Evolutionary conservation across 2,113 vertebrate genomes (phyloP).

Genomic region (Vulpes ferrilata): DNA sequence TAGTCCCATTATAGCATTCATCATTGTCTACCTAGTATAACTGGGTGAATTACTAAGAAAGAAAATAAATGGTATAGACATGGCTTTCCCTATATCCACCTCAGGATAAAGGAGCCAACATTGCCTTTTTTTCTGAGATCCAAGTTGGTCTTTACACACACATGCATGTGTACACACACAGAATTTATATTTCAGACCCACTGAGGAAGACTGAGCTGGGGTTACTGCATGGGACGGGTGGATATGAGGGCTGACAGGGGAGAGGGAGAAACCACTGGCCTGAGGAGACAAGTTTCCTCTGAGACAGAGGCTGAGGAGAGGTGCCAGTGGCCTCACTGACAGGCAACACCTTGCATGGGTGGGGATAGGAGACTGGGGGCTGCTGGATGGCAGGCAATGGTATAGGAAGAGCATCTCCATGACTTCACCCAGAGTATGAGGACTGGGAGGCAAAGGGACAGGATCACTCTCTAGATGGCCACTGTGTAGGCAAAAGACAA

Average conservation of each 20-base stretch:
- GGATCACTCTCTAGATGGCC: neutral
- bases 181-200: neutral
- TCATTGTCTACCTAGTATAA: neutral
- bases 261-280: neutral
- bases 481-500: neutral
- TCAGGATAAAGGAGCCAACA: neutral
- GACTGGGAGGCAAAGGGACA: neutral
- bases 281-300: neutral
- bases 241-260: neutral
- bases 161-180: neutral
- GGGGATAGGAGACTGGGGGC: rapidly evolving
- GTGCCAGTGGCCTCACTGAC: neutral
- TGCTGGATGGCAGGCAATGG: neutral
- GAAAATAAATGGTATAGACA: neutral
- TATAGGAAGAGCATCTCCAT: neutral
- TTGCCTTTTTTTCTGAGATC: neutral
- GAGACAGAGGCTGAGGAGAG: neutral
- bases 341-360: neutral
- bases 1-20: neutral
- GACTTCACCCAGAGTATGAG: neutral
- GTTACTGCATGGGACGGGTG: neutral
- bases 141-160: neutral
- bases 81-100: neutral
- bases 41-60: neutral
- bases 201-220: neutral